Evolutionary conservation across 2,113 vertebrate genomes (phyloP), one percentile per base, ranked within the genome.

Genomic region (Myrmophylax atrothorax): DNA sequence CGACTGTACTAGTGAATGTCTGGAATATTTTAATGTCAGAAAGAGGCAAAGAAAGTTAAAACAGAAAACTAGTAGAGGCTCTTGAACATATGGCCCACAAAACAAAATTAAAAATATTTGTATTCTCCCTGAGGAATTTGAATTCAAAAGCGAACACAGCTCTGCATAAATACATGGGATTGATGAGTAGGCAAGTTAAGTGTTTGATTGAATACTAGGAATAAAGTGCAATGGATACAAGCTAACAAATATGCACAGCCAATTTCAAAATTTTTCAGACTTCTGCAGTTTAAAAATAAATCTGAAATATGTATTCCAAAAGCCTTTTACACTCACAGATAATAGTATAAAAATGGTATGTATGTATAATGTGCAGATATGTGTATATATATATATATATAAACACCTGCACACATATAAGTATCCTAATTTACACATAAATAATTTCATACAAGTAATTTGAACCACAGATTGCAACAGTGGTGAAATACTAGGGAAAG

Each of bases 31-130:
- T 53, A 84, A 92, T 75, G 49, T 74, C 84, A 93, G 80, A 58
- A 96, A 96, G 94, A 95, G 93, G 87, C 91, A 89, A 93, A 90
- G 55, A 87, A 95, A 95, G 84, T 95, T 75, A 42, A 87, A 91
- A 75, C 52, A 87, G 68, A 38, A 60, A 92, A 81, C 44, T 26
- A 72, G 20, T 40, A 79, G 73, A 0, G 1, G 37, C 28, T 95
- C 77, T 96, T 88, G 87, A 93, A 94, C 84, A 95, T 96, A 95
- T 96, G 94, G 89, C 46, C 89, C 28, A 93, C 52, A 82, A 90
- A 92, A 91, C 25, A 95, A 89, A 96, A 93, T 77, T 80, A 35
- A 90, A 92, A 89, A 96, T 87, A 95, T 91, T 93, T 84, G 81
- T 87, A 87, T 93, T 91, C 84, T 94, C 66, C 76, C 89, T 38